Conservation (phyloP, 2,797 vertebrate genomes). For the Coranthus polyacanthus region DNA sequence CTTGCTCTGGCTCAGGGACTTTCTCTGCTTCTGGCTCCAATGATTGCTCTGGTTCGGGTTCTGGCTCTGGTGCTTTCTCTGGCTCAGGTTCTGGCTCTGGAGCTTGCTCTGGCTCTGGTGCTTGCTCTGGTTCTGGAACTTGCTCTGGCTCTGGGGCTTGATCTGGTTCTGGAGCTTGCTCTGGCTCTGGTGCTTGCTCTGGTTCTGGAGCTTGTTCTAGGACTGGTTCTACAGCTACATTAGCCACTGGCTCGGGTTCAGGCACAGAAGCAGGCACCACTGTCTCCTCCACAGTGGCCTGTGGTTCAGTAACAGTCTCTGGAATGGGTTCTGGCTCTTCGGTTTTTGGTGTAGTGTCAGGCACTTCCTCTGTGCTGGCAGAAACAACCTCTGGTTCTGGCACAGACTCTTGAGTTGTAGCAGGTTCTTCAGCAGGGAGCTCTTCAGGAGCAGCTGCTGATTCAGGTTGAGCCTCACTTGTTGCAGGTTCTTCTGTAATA, state of each 20-base stretch:
- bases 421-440: conserved; percentile 40
- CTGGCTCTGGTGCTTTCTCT: conserved; percentile 17
- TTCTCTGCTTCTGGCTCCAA: background rate
- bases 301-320: conserved; percentile 58
- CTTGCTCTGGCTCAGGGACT: conserved; percentile 31
- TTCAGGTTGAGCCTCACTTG: conserved; percentile 33
- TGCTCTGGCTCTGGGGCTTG: conserved; percentile 40
- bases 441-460: conserved; percentile 37
- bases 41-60: conserved; percentile 26
- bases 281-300: conserved; percentile 39
- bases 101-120: conserved; percentile 5
- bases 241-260: conserved; percentile 32
- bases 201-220: conserved; percentile 37
- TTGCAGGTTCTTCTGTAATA: conserved; percentile 29
- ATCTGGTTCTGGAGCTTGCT: background rate
- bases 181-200: conserved; percentile 13
- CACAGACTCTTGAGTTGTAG: conserved; percentile 37
- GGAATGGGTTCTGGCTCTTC: conserved; percentile 48
- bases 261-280: conserved; percentile 19
- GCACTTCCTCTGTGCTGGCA: conserved; percentile 26
- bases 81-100: conserved; percentile 23
- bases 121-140: conserved; percentile 24
- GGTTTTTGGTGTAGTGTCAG: conserved; percentile 11
- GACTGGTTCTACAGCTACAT: conserved; percentile 37
- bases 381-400: conserved; percentile 48